These are phyloP conservation scores for Drosophila santomea DNA, from an alignment of 1,140 invertebrate genomes.

Conservation along the genomic window DNA sequence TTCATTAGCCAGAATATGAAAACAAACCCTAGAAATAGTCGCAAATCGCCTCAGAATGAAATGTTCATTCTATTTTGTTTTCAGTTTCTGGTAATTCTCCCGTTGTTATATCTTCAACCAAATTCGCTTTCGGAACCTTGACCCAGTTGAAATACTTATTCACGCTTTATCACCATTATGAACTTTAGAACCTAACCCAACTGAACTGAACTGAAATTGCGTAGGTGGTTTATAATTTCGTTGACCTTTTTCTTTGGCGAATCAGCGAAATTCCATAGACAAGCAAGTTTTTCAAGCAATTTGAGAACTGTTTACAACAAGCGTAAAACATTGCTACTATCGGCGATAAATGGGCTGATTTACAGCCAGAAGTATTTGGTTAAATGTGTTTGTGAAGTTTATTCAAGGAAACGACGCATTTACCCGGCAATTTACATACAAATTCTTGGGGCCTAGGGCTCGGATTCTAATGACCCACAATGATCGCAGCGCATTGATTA, in stretches of 20 bases:
- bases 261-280: constrained; percentile 28
- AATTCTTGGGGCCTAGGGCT: constrained; percentile 61
- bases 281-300: constrained; percentile 2
- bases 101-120: neutral
- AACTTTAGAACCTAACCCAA: constrained; percentile 25
- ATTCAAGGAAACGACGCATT: constrained; percentile 56
- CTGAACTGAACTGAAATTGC: constrained; percentile 3
- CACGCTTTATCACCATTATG: constrained; percentile 1
- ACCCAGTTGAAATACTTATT: constrained; percentile 27
- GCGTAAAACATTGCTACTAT: constrained; percentile 20
- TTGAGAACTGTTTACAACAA: constrained; percentile 16
- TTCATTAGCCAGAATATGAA: constrained; percentile 16
- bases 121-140: constrained; percentile 23
- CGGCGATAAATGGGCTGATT: constrained; percentile 8
- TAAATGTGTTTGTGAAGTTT: constrained; percentile 15
- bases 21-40: constrained; percentile 10
- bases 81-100: constrained; percentile 9
- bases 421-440: constrained; percentile 65
- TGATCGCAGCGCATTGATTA: constrained; percentile 32
- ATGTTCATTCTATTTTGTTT: constrained; percentile 28
- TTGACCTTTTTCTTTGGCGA: constrained; percentile 35
- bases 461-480: constrained; percentile 59
- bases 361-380: constrained; percentile 25
- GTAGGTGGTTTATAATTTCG: constrained; percentile 26
- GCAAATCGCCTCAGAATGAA: constrained; percentile 18